These are phyloP conservation scores for Syngnathoides biaculeatus DNA, from an alignment of 2,113 vertebrate species.

Conservation along the genomic window DNA sequence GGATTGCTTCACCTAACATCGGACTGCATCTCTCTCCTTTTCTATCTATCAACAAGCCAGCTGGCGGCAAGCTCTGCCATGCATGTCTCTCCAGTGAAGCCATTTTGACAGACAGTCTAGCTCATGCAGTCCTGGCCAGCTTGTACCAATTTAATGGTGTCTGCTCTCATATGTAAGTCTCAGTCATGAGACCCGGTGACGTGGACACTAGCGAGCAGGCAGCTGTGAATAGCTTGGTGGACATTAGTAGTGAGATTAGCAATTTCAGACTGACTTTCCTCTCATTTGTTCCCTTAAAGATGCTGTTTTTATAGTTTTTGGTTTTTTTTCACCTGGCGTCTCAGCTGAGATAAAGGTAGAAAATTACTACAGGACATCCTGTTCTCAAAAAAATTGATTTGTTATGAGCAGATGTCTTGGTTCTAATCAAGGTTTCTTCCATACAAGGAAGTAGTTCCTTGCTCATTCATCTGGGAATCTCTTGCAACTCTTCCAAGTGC, in stretches of 20 bases:
- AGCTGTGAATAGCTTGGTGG: slow-evolving; percentile 47
- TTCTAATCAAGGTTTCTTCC: neutral
- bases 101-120: slow-evolving; percentile 44
- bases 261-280: slow-evolving; percentile 46
- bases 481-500: no score
- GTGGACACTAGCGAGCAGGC: slow-evolving; percentile 14
- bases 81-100: slow-evolving; percentile 28
- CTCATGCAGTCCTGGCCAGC: slow-evolving; percentile 22
- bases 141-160: slow-evolving; percentile 59
- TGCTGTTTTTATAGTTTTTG: slow-evolving; percentile 40
- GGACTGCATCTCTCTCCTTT: slow-evolving; percentile 25
- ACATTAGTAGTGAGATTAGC: slow-evolving; percentile 60
- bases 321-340: slow-evolving; percentile 13
- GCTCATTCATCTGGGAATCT: no score
- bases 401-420: slow-evolving; percentile 36
- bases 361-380: slow-evolving; percentile 20
- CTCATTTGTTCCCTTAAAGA: slow-evolving; percentile 51
- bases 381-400: slow-evolving; percentile 31
- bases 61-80: slow-evolving; percentile 45
- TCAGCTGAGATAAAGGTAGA: slow-evolving; percentile 12
- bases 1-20: slow-evolving; percentile 11
- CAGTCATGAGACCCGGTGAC: slow-evolving; percentile 42
- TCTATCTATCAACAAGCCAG: slow-evolving; percentile 30
- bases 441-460: neutral
- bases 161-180: slow-evolving; percentile 45